These are phyloP conservation scores for Catharus ustulatus DNA, from an alignment of 2,797 vertebrate genomes.

Conservation along the genomic window DNA sequence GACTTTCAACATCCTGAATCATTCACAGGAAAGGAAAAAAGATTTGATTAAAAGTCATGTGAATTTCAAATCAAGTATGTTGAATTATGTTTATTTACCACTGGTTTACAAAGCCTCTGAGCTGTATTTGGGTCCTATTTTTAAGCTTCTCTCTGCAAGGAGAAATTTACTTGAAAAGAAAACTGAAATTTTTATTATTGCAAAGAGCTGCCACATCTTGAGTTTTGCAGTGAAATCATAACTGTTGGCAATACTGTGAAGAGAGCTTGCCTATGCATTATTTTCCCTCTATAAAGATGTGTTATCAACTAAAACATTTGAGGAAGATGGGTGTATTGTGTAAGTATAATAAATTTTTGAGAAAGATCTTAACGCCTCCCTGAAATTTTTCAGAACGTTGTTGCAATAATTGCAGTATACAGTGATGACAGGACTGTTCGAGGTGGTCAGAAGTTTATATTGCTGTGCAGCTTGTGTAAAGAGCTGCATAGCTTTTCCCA, in stretches of 20 bases:
- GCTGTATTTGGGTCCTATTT: background rate
- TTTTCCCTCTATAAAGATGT: background rate
- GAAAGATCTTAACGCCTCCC: background rate
- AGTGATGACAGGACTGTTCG: background rate
- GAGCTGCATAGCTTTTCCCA: background rate
- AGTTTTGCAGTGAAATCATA: background rate
- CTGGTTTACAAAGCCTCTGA: background rate
- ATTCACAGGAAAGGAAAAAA: background rate
- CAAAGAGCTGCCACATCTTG: background rate
- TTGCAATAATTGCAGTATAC: rapidly evolving
- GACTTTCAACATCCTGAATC: background rate
- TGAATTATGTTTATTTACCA: slow-evolving; percentile 23
- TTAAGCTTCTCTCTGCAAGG: background rate
- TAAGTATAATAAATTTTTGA: background rate
- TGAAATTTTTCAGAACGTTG: rapidly evolving
- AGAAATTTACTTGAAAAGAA: background rate
- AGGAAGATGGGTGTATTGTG: background rate
- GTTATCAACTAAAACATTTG: background rate
- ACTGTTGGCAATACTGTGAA: background rate
- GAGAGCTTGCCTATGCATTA: background rate
- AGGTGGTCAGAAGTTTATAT: background rate
- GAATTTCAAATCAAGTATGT: background rate
- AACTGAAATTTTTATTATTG: slow-evolving; percentile 8
- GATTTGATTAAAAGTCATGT: background rate
- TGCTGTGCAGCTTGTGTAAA: background rate